Conservation (phyloP, 2,888 invertebrate species). For the Acanthosepion pharaonis region DNA sequence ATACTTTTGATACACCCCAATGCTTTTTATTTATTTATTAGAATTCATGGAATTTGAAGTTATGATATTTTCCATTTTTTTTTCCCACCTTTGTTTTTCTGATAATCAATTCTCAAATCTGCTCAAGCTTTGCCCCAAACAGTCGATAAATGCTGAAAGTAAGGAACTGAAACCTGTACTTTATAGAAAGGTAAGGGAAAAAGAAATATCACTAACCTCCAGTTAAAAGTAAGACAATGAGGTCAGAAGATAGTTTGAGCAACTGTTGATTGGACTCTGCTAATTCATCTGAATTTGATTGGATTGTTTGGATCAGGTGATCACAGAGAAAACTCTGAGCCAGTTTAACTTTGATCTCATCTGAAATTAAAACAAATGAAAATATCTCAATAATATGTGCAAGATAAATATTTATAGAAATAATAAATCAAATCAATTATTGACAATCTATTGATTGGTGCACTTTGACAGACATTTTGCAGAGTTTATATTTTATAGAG, state of each 20-base stretch:
- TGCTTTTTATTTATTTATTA: too few species aligned
- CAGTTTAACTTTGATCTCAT: slow-evolving; percentile 84
- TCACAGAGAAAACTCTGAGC: slow-evolving; percentile 86
- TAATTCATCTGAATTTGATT: slow-evolving; percentile 77
- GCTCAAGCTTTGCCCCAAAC: too few species aligned
- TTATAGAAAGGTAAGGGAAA: neutral
- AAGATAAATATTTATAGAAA: neutral
- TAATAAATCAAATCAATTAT: too few species aligned
- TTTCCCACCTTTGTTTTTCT: too few species aligned
- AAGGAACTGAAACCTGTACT: neutral
- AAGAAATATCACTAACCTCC: slow-evolving; percentile 80
- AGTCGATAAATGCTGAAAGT: too few species aligned
- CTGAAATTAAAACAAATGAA: slow-evolving; percentile 78
- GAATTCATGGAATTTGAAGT: too few species aligned
- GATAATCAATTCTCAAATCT: too few species aligned
- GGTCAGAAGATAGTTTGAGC: slow-evolving; percentile 86
- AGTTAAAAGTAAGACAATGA: slow-evolving; percentile 87
- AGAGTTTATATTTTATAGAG: too few species aligned
- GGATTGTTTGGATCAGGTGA: slow-evolving; percentile 83
- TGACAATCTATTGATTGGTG: too few species aligned
- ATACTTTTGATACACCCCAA: too few species aligned
- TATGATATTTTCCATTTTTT: too few species aligned
- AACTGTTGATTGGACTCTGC: slow-evolving; percentile 81
- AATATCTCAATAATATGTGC: slow-evolving; percentile 82
- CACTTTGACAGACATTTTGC: too few species aligned